Evolutionary conservation across 2,797 vertebrate species (phyloP), one percentile per base, ranked within the genome.

Genomic region (Amblyraja radiata): DNA sequence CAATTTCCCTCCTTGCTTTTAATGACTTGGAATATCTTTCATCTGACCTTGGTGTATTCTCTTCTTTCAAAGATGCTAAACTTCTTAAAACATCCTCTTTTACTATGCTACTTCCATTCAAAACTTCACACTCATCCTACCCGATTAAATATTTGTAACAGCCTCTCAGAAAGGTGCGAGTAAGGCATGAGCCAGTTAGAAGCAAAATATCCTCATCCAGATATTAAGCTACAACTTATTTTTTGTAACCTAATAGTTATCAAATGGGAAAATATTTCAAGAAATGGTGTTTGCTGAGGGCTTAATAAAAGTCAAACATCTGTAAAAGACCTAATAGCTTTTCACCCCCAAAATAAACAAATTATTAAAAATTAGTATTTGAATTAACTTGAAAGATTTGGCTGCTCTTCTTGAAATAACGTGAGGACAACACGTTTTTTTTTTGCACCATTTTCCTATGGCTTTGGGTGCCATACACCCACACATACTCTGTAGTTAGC

Each of bases 401-500:
- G 90, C 6, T 74, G 71, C 71, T 91, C 46, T 46, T 25, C 36
- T 71, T 71, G 14, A 91, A 91, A 46, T 46, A 65, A 28, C 54
- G 23, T 54, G 39, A 76, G 54, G 23, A 92, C 71, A 92, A 13
- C 25, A 28, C 71, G 73, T 93, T 84, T 93, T 93, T 68, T 68
- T 91, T 94, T 93, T 81, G 78, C 93, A 91, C 73, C 80, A 76
- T 79, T 83, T 74, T 92, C 83, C 93, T 65, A 73, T 58, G 81
- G 92, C 93, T 84, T 90, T 58, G 46, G n/a, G 93, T n/a, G 93
- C 73, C 86, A 68, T 76, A 88, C 93, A 88, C 94, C 94, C 86
- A 90, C 93, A 80, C 58, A 58, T 71, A 61, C 88, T 46, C 86
- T 93, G 74, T 46, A 90, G 80, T 93, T 94, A 94, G 93, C 80